Percentiles rank a stretch among this genome's conserved stretches.
phyloP scores from a whole-genome alignment of 2,113 vertebrate genomes.

The Regulus satrapa region DNA sequence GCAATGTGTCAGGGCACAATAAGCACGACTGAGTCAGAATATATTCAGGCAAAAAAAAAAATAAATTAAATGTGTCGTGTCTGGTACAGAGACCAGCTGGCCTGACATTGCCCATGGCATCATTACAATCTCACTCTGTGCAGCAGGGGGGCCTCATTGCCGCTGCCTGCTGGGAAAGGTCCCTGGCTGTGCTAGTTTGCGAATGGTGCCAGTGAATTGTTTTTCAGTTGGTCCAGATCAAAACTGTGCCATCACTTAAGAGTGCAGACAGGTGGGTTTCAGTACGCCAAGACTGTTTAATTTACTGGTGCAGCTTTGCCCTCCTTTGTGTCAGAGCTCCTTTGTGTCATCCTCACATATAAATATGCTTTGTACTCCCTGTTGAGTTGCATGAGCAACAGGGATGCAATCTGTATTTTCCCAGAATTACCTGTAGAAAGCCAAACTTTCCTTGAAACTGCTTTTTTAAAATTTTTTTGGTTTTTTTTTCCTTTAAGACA shows the following conservation, averaged over 20 bases:
- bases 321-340: not conserved
- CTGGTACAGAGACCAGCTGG: conserved; percentile 3
- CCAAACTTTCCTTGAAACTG: not conserved
- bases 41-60: not conserved
- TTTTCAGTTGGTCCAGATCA: not conserved
- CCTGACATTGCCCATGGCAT: not conserved
- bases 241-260: not conserved
- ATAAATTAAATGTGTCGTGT: not conserved
- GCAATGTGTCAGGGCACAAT: not conserved
- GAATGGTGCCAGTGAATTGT: not conserved
- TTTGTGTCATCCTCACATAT: not conserved
- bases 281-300: not conserved
- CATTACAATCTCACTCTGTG: not conserved
- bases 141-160: not conserved
- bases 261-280: not conserved
- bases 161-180: not conserved
- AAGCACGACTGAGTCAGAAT: not conserved
- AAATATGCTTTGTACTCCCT: not conserved
- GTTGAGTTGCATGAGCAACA: not conserved
- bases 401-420: not conserved
- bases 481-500: not conserved
- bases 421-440: not conserved
- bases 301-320: not conserved
- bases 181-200: not conserved
- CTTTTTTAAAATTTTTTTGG: too few species aligned